Percentiles rank a stretch among this genome's conserved stretches.
Conservation (phyloP, 2,797 vertebrate species). For the Scomberomorus guttatus region DNA sequence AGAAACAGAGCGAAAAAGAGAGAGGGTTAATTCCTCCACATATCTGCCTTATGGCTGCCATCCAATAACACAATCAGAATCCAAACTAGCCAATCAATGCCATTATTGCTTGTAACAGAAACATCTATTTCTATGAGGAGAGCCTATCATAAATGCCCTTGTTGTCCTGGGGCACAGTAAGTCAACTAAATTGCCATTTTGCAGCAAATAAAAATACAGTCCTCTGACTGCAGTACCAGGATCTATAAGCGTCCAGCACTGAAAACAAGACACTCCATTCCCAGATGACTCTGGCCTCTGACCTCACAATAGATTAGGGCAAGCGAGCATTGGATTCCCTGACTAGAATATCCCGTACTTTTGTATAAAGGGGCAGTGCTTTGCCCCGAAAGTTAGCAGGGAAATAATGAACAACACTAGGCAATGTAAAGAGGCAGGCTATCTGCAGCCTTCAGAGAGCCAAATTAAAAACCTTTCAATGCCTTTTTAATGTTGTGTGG, state of each 20-base stretch:
- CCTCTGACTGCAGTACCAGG: background rate
- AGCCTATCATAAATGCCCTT: slow-evolving; percentile 29
- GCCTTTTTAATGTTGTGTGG: slow-evolving; percentile 1
- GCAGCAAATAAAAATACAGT: slow-evolving; percentile 4
- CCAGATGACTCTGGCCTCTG: slow-evolving; percentile 18
- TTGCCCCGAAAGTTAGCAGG: background rate
- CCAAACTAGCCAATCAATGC: slow-evolving; percentile 57
- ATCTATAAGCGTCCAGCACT: background rate
- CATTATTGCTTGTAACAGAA: slow-evolving; percentile 41
- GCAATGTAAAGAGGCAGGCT: background rate
- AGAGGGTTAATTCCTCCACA: background rate
- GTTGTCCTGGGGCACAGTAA: slow-evolving; percentile 22
- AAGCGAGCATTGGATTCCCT: background rate
- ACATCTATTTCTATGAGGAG: slow-evolving; percentile 52
- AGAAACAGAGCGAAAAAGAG: background rate
- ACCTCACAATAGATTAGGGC: background rate
- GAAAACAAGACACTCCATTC: background rate
- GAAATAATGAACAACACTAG: background rate
- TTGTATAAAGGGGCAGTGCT: background rate
- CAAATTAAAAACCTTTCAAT: background rate
- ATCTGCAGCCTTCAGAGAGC: background rate
- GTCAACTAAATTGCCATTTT: slow-evolving; percentile 17
- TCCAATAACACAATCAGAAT: slow-evolving; percentile 54
- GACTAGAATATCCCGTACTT: background rate
- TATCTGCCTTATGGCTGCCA: slow-evolving; percentile 36